Evolutionary conservation across 2,797 vertebrate genomes (phyloP), one percentile per base, ranked within the genome.

Genomic region (Hippopotamyrus pictus): DNA sequence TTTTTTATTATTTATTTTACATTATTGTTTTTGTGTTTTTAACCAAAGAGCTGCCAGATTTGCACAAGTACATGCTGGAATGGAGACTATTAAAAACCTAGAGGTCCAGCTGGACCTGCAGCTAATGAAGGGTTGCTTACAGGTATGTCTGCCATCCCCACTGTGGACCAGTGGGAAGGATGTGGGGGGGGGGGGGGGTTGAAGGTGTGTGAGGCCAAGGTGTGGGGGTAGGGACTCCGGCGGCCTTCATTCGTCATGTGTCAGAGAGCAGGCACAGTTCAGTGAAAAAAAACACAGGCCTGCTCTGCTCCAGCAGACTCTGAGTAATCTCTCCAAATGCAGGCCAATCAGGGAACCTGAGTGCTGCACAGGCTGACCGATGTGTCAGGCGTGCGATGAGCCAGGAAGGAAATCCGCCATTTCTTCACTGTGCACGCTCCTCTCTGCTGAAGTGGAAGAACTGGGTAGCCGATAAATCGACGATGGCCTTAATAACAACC

Each of bases 281-380:
- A 83, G 89, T 84, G 86, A 84, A 88, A 76, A 84, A 88, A 90
- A 65, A 84, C 89, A 90, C 88, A 89, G 88, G 65, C 22, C 88
- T 11, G 44, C 82, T 89, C 54, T 79, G 54, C 69, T 88, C 50
- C 50, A 53, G 76, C 41, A 59, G 82, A 50, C 14, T 8, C 44
- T 46, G 41, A 44, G 54, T 50, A 51, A 85, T 46, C 53, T 44
- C 88, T 62, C 25, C 46, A 29, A 85, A 44, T 48, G 54, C 5
- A 59, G 46, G 41, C 79, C 41, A 79, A 54, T 89, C 82, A 51
- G 44, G 57, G 82, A 86, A 73, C 88, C 22, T 29, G 29, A 22
- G 88, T 5, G 19, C 19, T 29, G 37, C 54, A 25, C 54, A 44
- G 22, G 9, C n/a, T 44, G 54, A 53, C 54, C 86, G 25, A 87